These are phyloP conservation scores for Drosophila parvula DNA, from an alignment of 1,140 invertebrate species.

Conservation along the genomic window DNA sequence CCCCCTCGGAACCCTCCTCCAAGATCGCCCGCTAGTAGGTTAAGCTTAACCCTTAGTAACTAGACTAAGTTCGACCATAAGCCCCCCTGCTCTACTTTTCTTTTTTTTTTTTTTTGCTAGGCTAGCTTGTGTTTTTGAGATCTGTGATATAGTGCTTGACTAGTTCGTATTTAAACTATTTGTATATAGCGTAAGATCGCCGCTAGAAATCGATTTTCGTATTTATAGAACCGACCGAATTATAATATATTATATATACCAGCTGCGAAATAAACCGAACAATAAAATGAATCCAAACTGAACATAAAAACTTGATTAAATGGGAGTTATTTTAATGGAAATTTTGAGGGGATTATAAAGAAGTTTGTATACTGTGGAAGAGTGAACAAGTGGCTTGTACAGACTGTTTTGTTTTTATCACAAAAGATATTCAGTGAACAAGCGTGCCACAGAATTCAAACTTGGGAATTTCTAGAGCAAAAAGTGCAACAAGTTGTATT, in stretches of 20 bases:
- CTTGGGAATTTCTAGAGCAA: neutral
- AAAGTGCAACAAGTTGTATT: too few relatives aligned
- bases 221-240: slow-evolving; percentile 38
- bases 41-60: slow-evolving; percentile 6
- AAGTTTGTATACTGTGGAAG: too few relatives aligned
- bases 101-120: slow-evolving; percentile 43
- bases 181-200: slow-evolving; percentile 35
- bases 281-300: slow-evolving; percentile 43
- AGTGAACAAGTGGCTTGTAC: neutral
- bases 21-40: neutral
- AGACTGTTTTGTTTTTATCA: too few relatives aligned
- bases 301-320: slow-evolving; percentile 1
- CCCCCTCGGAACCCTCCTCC: neutral
- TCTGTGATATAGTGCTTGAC: slow-evolving; percentile 76
- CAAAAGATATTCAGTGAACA: too few relatives aligned
- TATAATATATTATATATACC: slow-evolving; percentile 7
- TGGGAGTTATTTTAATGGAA: too few relatives aligned
- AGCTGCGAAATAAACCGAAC: slow-evolving; percentile 42
- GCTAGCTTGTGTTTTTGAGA: slow-evolving; percentile 45
- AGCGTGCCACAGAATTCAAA: neutral
- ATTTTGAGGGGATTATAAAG: too few relatives aligned
- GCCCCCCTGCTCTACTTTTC: neutral
- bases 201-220: slow-evolving; percentile 48
- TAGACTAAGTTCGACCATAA: slow-evolving; percentile 13
- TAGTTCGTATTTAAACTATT: slow-evolving; percentile 52